phyloP scores from a whole-genome alignment of 2,797 vertebrate genomes.

The Craterocephalus amniculus region DNA sequence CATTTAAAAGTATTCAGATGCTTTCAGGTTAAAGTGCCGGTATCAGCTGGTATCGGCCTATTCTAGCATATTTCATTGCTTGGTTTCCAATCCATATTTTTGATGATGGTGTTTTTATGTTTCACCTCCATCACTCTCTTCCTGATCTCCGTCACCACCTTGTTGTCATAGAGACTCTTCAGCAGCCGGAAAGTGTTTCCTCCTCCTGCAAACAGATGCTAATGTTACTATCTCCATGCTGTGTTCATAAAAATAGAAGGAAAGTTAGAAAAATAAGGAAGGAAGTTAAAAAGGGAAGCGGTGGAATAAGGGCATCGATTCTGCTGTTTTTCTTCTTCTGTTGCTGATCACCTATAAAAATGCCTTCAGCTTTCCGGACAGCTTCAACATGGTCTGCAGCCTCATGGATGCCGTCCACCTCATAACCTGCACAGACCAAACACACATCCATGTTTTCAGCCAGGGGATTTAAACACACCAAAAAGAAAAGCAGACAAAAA shows the following conservation, averaged over 20 bases:
- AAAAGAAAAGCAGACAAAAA: too few relatives aligned
- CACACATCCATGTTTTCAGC: neutral
- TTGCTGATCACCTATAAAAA: slow-evolving; percentile 86
- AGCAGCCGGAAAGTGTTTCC: slow-evolving; percentile 92
- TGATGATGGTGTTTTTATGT: neutral
- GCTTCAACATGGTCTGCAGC: slow-evolving; percentile 84
- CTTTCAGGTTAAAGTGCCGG: neutral
- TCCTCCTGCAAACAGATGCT: slow-evolving; percentile 79
- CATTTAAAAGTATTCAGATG: neutral
- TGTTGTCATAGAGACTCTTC: slow-evolving; percentile 88
- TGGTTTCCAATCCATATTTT: too few relatives aligned
- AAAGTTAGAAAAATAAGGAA: neutral
- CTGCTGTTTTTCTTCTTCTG: neutral
- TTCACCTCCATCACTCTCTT: slow-evolving; percentile 87
- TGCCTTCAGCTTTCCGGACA: slow-evolving; percentile 84
- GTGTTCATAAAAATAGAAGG: too few relatives aligned
- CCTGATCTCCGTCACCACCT: slow-evolving; percentile 86
- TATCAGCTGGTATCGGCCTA: too few relatives aligned
- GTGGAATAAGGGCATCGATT: neutral
- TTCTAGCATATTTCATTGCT: too few relatives aligned
- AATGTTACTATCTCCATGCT: neutral
- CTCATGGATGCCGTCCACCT: slow-evolving; percentile 88
- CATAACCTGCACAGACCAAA: slow-evolving; percentile 80
- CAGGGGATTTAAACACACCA: neutral
- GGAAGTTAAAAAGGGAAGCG: neutral